Conservation (phyloP, 1,140 invertebrate genomes). For the Drosophila nannoptera region DNA sequence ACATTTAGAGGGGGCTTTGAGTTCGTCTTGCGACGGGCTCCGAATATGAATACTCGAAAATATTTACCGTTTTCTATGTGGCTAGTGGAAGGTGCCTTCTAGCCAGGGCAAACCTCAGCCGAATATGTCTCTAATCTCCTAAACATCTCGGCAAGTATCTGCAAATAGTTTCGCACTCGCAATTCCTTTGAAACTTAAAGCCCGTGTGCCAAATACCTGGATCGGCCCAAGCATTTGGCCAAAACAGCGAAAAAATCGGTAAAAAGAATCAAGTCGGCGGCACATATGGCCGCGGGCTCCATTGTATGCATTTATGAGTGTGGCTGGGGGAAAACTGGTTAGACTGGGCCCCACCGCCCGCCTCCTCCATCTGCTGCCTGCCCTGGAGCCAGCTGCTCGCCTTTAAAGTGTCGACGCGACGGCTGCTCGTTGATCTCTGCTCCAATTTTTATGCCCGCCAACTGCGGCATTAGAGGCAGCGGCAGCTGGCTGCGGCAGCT, state of each 20-base stretch:
- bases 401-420: slow-evolving; percentile 43
- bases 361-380: neutral
- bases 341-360: slow-evolving; percentile 24
- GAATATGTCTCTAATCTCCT: too few relatives aligned
- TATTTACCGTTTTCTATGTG: too few relatives aligned
- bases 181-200: neutral
- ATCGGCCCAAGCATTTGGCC: slow-evolving; percentile 1
- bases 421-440: slow-evolving; percentile 71
- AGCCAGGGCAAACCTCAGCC: too few relatives aligned
- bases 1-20: slow-evolving; percentile 16
- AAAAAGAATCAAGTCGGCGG: neutral
- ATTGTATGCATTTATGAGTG: slow-evolving; percentile 17
- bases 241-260: neutral
- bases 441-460: slow-evolving; percentile 54
- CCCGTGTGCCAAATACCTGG: slow-evolving; percentile 33
- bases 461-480: slow-evolving; percentile 53
- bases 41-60: neutral
- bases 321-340: slow-evolving; percentile 65
- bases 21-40: slow-evolving; percentile 5
- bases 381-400: slow-evolving; percentile 21
- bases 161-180: neutral
- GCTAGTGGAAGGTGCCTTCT: too few relatives aligned
- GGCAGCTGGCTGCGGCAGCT: slow-evolving; percentile 36
- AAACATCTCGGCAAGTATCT: neutral
- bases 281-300: slow-evolving; percentile 5